Base-by-base conservation (phyloP, 2,113 vertebrate species). In the Pygoscelis adeliae region DNA sequence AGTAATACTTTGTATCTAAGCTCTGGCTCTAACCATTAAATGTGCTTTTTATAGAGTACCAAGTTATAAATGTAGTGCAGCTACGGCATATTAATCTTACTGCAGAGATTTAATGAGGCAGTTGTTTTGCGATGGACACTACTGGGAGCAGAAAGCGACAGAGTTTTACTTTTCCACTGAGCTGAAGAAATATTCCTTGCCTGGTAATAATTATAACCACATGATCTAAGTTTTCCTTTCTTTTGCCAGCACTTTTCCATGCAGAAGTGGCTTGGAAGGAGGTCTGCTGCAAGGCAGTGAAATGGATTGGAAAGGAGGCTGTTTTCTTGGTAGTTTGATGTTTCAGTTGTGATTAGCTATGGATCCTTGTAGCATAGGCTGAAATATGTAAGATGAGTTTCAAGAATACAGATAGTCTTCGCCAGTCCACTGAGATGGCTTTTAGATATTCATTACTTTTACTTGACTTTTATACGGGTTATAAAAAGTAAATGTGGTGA, bases 151-250 rank as follows among this genome's bases (percentile, higher is more conserved):
- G 98, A 98, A 98, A 98, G 98, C 98, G 98, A 98, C 98, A 98
- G 98, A 99, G 98, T 99, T 99, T 99, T 98, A 98, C 98, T 99
- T 99, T 98, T 99, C 98, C 98, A 98, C 98, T 98, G 98, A 97
- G 98, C 98, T 98, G 99, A 97, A 98, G 98, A 98, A 98, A 97
- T 98, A 98, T 98, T 98, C 98, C 97, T 98, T 98, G 98, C 98
- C 98, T 99, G 99, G 98, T 98, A 99, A 98, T 99, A 99, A 99
- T 99, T 99, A 99, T 98, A 99, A 98, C 99, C 99, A 99, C 99
- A 99, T 99, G 99, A 98, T 98, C 98, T 98, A 92, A 98, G 97
- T 98, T 97, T 99, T 98, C 97, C 97, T 98, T 98, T 97, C 97
- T 98, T 98, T 97, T 97, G 97, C 98, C 97, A 98, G 97, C 98